A percentile compares a stretch with the other conserved stretches of the same genome.
Conservation (phyloP, 2,797 vertebrate genomes). For the Tangara arthus region DNA sequence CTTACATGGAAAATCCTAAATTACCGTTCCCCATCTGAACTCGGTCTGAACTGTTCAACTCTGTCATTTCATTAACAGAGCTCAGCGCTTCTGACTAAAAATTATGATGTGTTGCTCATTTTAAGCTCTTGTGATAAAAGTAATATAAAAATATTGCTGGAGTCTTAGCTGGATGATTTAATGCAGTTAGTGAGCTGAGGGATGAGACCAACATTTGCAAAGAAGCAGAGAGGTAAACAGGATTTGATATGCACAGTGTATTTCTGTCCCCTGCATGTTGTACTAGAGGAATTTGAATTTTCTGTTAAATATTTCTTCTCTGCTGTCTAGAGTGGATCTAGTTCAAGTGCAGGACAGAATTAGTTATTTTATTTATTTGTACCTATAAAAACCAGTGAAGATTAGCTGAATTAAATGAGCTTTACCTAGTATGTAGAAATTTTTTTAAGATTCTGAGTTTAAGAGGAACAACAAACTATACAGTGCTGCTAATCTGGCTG, state of each 20-base stretch:
- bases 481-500: background rate
- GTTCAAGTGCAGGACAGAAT: background rate
- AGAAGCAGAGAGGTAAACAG: background rate
- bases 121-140: constrained; percentile 31
- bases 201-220: background rate
- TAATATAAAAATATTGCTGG: constrained; percentile 14
- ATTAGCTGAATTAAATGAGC: background rate
- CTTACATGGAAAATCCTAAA: background rate
- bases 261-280: background rate
- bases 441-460: background rate
- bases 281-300: background rate
- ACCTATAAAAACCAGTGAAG: background rate
- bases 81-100: constrained; percentile 22
- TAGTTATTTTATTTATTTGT: background rate
- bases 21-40: constrained; percentile 4
- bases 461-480: background rate
- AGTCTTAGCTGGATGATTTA: constrained; percentile 25
- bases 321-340: background rate
- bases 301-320: background rate
- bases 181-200: background rate
- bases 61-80: constrained; percentile 22
- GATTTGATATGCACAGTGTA: background rate
- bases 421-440: background rate
- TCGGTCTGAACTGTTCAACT: constrained; percentile 19
- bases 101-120: background rate